Evolutionary conservation across 2,888 invertebrate species (phyloP).

Genomic region (Pantelozetes paolii): DNA sequence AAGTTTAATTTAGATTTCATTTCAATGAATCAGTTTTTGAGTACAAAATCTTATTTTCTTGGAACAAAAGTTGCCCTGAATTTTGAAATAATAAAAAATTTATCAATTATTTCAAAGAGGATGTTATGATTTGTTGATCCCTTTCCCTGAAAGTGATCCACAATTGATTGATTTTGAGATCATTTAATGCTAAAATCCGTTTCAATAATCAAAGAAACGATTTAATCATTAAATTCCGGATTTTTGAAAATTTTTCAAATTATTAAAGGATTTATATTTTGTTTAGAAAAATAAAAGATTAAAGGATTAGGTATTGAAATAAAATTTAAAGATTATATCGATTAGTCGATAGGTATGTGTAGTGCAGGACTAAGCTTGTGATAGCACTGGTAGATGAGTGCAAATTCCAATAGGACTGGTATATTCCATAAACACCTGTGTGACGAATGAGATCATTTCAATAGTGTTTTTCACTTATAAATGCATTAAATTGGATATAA

Average conservation of each 20-base stretch:
- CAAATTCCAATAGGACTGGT: background rate
- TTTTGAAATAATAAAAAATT: no score
- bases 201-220: background rate
- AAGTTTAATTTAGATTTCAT: no score
- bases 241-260: background rate
- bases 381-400: background rate
- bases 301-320: background rate
- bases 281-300: background rate
- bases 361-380: background rate
- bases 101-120: no score
- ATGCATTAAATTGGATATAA: constrained; percentile 26
- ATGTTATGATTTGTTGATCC: no score
- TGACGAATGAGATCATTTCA: constrained; percentile 30
- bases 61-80: no score
- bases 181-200: no score
- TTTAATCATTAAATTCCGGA: no score
- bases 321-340: background rate
- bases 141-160: no score
- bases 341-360: background rate
- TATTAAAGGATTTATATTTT: background rate
- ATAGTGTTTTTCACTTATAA: background rate
- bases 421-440: constrained; percentile 13
- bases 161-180: no score
- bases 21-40: no score
- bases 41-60: no score